Base-by-base conservation (phyloP, 1,140 invertebrate genomes). In the Meloidogyne floridensis region DNA sequence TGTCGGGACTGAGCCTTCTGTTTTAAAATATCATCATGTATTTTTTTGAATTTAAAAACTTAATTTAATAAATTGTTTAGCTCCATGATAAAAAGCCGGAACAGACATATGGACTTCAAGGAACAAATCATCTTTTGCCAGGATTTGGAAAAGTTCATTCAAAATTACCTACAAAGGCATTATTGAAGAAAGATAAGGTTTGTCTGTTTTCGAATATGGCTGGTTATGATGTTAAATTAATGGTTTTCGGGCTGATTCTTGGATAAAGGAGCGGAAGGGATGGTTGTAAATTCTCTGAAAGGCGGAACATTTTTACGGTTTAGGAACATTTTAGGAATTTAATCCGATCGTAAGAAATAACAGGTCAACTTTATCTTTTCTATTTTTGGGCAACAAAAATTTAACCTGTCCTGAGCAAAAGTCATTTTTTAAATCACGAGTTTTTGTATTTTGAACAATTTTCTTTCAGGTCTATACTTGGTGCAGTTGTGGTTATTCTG, bases 401-500 rank as follows among this genome's bases (percentile, higher is more conserved):
- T 32, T 2, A 2, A 2, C 32, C 32, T 32, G 32, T 32, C 32
- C 32, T 32, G 32, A 1, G 32, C 32, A 32, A 32, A 32, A 32
- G 32, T 32, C 32, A 32, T 32, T 32, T 32, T 32, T 32, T 32
- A 32, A 32, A 32, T 32, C 32, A 32, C 32, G 15, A n/a, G 1
- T 47, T 47, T 4, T 32, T 15, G 13, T 47, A 75, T 75, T 75
- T 6, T 47, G 9, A 53, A 18, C 3, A 20, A 0, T 11, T 81
- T 69, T n/a, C 0, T 53, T 82, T 72, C 11, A 82, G 81, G 74
- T 83, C n/a, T 98, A 98, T 90, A 90, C 91, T 15, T 99, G 96
- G 96, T 99, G 97, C 91, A 90, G 94, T 3, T 98, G 97, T 92
- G 97, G 97, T 4, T 93, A 93, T 77, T 97, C 96, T 86, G 94